Evolutionary conservation across 64 coral and sea anemone genomes (phyloP), one percentile per base, ranked within the genome.

Genomic region (Platygyra sinensis): DNA sequence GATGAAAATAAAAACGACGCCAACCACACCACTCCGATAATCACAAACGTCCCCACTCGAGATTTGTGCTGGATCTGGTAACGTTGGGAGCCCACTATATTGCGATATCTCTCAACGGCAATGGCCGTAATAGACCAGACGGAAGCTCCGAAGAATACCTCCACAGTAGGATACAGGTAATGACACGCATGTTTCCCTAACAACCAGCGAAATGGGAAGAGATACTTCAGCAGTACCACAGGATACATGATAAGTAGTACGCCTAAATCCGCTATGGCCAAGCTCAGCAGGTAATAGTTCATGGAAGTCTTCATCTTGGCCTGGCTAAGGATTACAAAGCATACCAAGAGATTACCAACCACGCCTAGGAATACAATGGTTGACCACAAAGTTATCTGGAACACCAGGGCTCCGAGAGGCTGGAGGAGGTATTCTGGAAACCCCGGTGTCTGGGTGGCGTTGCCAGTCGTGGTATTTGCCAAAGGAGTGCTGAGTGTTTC

Each of bases 121-220:
- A 92, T 92, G 22, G 50, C 51, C 13, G 90, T 92, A 67, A 92
- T 92, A 36, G 90, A 92, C 90, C 90, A 92, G 15, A 92, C 78
- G 16, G 90, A 92, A 4, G 90, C 90, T 62, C 90, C 90, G 60
- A 86, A 92, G 30, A 92, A 92, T 24, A 92, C 78, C 31, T 92
- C 90, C 10, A 60, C 62, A 0, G 90, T 84, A 86, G 90, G 90
- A 4, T 42, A 36, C 18, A 92, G 8, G 52, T 86, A 92, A 50
- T 78, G 62, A 25, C 90, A 92, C 24, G 62, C 19, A 14, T 29
- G 29, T 38, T 32, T 20, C 10, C 90, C 90, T 20, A 92, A 49
- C 29, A 76, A 17, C 71, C 75, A 92, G 0, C 62, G 17, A 19
- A 55, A 28, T 27, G 73, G 65, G 20, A 10, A 32, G 55, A 86